Percentiles rank a stretch among this genome's conserved stretches.
Evolutionary conservation across 2,888 invertebrate genomes (phyloP).

Genomic region (Eupeodes latifasciatus): DNA sequence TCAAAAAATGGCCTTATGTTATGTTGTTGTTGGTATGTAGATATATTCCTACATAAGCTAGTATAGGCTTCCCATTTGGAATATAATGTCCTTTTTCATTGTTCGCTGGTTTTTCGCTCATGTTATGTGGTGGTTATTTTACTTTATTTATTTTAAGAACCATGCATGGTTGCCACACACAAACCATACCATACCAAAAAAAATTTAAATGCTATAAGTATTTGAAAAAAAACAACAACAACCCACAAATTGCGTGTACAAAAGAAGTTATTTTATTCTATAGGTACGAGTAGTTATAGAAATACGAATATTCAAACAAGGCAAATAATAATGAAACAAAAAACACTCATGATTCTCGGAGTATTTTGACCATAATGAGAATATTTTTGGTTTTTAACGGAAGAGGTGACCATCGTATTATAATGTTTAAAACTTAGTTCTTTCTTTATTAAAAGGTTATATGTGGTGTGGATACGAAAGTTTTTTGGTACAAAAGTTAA

Average conservation of each 20-base stretch:
- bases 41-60: too few relatives aligned
- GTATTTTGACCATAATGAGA: neutral
- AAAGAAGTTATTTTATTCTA: constrained; percentile 55
- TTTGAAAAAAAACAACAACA: neutral
- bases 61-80: constrained; percentile 41
- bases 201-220: constrained; percentile 33
- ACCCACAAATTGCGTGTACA: constrained; percentile 54
- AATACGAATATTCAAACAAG: too few relatives aligned
- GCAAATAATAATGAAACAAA: constrained; percentile 25
- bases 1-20: constrained; percentile 41
- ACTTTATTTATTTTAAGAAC: neutral
- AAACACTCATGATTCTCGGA: constrained; percentile 4
- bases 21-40: too few relatives aligned
- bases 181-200: neutral
- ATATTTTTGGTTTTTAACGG: constrained; percentile 4
- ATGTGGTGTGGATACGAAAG: too few relatives aligned
- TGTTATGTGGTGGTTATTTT: constrained; percentile 17
- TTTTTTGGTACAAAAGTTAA: too few relatives aligned
- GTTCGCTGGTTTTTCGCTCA: constrained; percentile 53
- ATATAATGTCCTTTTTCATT: constrained; percentile 60
- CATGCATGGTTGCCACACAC: neutral
- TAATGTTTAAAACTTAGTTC: too few relatives aligned
- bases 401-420: constrained; percentile 1
- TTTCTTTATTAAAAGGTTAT: too few relatives aligned
- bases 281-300: constrained; percentile 1